phyloP scores from a whole-genome alignment of 2,888 invertebrate genomes.

The Meta bourneti region DNA sequence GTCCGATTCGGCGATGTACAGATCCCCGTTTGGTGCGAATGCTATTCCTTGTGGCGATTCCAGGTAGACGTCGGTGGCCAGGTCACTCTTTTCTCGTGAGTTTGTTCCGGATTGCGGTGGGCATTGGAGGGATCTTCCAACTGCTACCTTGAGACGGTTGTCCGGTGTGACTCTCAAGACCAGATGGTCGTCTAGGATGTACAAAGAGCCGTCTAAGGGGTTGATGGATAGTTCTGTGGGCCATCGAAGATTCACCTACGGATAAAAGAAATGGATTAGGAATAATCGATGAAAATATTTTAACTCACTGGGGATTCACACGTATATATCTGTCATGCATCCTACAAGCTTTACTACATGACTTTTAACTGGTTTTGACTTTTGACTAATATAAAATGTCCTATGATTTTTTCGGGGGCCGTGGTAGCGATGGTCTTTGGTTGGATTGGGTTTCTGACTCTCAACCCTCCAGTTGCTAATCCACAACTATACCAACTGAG shows the following conservation, averaged over 20 bases:
- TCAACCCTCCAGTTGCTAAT: no score
- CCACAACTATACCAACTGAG: no score
- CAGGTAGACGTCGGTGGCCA: conserved; percentile 82
- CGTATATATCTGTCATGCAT: neutral
- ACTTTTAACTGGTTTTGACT: no score
- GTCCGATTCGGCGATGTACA: conserved; percentile 96
- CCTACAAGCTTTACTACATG: neutral
- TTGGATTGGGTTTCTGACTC: no score
- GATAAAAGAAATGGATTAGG: neutral
- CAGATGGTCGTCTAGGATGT: conserved; percentile 96
- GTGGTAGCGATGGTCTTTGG: no score
- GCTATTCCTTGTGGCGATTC: conserved; percentile 93
- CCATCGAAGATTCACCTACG: conserved; percentile 94
- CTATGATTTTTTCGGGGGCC: no score
- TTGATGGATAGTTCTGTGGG: conserved; percentile 96
- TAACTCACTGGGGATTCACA: neutral
- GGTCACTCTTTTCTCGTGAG: conserved; percentile 72
- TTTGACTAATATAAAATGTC: no score
- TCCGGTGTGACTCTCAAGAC: conserved; percentile 94
- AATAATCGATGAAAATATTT: neutral
- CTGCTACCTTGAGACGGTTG: conserved; percentile 90
- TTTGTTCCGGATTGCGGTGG: conserved; percentile 82
- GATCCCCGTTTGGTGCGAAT: conserved; percentile 93
- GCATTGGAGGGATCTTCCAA: conserved; percentile 96
- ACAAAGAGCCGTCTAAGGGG: conserved; percentile 94